Evolutionary conservation across 1,140 invertebrate genomes (phyloP), one percentile per base, ranked within the genome.

Genomic region (Andricus grossulariae): DNA sequence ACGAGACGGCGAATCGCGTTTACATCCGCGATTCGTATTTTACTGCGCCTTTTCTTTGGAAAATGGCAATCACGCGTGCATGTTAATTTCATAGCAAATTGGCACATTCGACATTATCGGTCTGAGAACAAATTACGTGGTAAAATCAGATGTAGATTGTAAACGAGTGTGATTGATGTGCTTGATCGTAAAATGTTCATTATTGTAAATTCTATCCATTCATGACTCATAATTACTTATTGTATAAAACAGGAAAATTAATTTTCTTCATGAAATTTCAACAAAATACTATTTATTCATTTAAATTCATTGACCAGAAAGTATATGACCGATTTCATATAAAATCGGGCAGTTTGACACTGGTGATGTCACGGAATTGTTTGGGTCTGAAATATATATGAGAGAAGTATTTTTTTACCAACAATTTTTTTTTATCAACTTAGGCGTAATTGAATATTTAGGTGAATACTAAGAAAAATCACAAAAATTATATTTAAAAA

Each of bases 31-130:
- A 66, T 66, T 66, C 16, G 21, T 66, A 25, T 16, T 39, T 16
- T 16, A 39, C 60, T 66, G 60, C 60, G 60, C 60, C 25, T 66
- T 66, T 66, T 66, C 60, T 45, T 66, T 16, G 25, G 25, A 66
- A 66, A 66, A 66, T 66, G n/a, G 60, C 60, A 66, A 66, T 66
- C 25, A 66, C 25, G 60, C 60, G 13, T 39, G 32, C 60, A 66
- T 66, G 60, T 39, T 66, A 66, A 66, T 66, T 66, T 66, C 60
- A 66, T 66, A 6, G 60, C 60, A 66, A 66, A 66, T 66, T 66
- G 60, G 60, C 60, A 32, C 32, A 66, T 66, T 66, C 60, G 60
- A 66, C 60, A 66, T 66, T 66, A 39, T 66, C 60, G 45, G 15
- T 39, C 60, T 66, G 32, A 66, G 60, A 45, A 66, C 25, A 66